Evolutionary conservation across 1,140 invertebrate species (phyloP), one percentile per base, ranked within the genome.

Genomic region (Andrena cerasifolii): DNA sequence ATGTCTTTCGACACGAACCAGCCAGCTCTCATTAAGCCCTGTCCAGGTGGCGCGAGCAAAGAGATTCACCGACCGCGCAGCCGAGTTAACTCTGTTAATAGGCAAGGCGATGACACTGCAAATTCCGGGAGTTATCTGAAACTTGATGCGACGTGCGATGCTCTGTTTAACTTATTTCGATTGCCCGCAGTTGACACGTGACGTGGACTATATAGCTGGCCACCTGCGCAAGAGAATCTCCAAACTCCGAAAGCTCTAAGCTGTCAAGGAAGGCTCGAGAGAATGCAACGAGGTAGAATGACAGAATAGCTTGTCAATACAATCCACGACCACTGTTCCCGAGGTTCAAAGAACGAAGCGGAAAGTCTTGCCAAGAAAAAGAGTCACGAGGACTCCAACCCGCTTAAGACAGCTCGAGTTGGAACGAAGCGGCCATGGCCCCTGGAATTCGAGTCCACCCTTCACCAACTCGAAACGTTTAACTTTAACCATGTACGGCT

Each of bases 401-500:
- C 71, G 62, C 70, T 59, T 73, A 62, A 63, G 70, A 47, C 62
- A 31, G 12, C 31, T 26, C 54, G 67, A 21, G 28, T 58, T 40
- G 12, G 24, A n/a, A 80, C 78, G 33, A 16, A 3, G 24, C 66
- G 10, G 24, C 67, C 45, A 3, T 16, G n/a, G 24, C 31, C 53
- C 18, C n/a, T 7, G n/a, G 63, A 63, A 74, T 74, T 74, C 80
- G 72, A 74, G 77, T 79, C 59, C 66, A 76, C 63, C 33, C 47
- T 71, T 73, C 66, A 53, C 61, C 66, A 65, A 31, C 26, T 66
- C 59, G 73, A 63, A 66, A 68, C 76, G 71, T 72, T 78, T 78
- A 81, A 81, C 70, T 85, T 81, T 47, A 40, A 74, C 61, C 76
- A 26, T 40, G 74, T 61, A 45, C 45, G 74, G 59, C 56, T 43